Base-by-base conservation (phyloP, 2,888 invertebrate genomes). In the Trichacis sp. region DNA sequence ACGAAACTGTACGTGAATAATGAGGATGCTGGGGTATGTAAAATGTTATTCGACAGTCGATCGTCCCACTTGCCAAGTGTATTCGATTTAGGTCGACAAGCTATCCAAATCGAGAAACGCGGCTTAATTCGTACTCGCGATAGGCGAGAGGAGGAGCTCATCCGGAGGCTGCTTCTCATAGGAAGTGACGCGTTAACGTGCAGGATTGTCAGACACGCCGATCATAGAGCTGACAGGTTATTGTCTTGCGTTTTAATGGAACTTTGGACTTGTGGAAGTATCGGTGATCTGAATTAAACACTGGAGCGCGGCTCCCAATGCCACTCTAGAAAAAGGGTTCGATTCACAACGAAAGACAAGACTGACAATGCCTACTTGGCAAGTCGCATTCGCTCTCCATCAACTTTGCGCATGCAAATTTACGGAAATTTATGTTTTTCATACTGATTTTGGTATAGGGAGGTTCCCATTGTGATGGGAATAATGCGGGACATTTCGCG, bases 231-330 rank as follows among this genome's bases (percentile, higher is more conserved):
- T 81, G 81, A 80, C 81, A 81, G 74, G 77, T 81, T 81, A 81
- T 81, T 81, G 81, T 81, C 81, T 79, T 79, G 76, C 72, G 75
- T 79, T 81, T 81, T 81, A 81, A 80, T 81, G 77, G 81, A 81
- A 79, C 80, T 79, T 76, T 68, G 69, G 73, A 72, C 73, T 72
- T 8, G 74, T 74, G 78, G 76, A 76, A 80, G 78, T 72, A 71
- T 68, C 63, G 74, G 59, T 76, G 73, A 75, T 76, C 77, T 77
- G 79, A 78, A 77, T 81, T 80, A 78, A 80, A 81, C 73, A 76
- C 68, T 6, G 38, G 12, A 9, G 19, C 12, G 63, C 62, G 48
- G 24, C 60, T 69, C 53, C 55, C 63, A 67, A 63, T 60, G 57
- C 59, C 60, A 63, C 67, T 67, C 60, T 56, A 57, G 67, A 54